Percentiles rank a stretch among this genome's conserved stretches.
These are phyloP conservation scores for Bombus breviceps DNA, from an alignment of 1,140 invertebrate species.

Conservation along the genomic window DNA sequence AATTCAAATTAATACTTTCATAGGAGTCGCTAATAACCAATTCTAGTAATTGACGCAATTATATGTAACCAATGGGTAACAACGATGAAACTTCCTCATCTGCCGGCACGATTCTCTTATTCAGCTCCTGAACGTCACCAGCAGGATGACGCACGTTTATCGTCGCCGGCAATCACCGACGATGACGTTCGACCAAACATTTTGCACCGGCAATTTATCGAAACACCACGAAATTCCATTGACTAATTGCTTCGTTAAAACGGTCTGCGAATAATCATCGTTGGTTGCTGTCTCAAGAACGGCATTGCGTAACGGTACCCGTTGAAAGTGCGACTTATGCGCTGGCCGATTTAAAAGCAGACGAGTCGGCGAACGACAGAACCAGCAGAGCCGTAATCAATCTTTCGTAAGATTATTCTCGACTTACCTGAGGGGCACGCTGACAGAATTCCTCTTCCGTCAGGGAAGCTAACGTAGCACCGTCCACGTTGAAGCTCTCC, in stretches of 20 bases:
- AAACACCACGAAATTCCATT: conserved; percentile 38
- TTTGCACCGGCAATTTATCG: conserved; percentile 20
- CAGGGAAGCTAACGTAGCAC: conserved; percentile 88
- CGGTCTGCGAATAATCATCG: conserved; percentile 41
- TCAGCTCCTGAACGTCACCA: background rate
- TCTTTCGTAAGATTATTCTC: background rate
- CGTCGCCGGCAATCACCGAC: background rate
- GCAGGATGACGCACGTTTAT: background rate
- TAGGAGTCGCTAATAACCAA: background rate
- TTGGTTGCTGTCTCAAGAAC: background rate
- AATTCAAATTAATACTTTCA: background rate
- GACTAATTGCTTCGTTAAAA: conserved; percentile 56
- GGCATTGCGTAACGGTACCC: conserved; percentile 51
- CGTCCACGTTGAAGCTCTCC: conserved; percentile 91
- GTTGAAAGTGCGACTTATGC: conserved; percentile 28
- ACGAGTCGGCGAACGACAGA: background rate
- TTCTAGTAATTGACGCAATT: background rate
- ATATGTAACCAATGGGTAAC: background rate
- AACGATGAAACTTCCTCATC: background rate
- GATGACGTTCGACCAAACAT: background rate
- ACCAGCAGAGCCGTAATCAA: background rate
- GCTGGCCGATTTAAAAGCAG: conserved; percentile 23
- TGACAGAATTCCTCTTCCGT: conserved; percentile 93
- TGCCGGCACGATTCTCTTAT: background rate
- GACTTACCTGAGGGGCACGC: conserved; percentile 89